Conservation (phyloP, 35 echinoderm and acorn worm species). For the Lytechinus pictus region DNA sequence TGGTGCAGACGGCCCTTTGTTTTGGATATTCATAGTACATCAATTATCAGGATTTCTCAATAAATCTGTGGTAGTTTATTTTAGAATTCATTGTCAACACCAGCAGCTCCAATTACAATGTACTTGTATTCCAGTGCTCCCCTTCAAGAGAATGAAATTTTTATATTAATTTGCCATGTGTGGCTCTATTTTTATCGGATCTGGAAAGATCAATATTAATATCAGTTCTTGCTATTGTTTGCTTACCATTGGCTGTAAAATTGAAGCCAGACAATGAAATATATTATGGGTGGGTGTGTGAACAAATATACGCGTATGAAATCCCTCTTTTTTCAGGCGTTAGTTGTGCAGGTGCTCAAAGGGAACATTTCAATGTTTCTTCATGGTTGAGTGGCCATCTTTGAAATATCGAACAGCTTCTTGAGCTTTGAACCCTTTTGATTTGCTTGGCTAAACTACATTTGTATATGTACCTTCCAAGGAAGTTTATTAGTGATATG, state of each 20-base stretch:
- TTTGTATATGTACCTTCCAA: background rate
- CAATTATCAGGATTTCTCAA: no score
- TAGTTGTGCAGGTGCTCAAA: background rate
- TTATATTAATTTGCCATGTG: no score
- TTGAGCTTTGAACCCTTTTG: background rate
- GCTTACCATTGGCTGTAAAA: background rate
- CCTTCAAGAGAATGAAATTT: no score
- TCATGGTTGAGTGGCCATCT: background rate
- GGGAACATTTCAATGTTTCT: background rate
- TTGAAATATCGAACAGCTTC: background rate
- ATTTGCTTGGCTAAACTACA: background rate
- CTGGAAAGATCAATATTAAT: background rate
- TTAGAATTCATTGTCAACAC: no score
- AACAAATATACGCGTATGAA: background rate
- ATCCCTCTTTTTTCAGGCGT: background rate
- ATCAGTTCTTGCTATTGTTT: background rate
- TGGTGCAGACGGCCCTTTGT: no score
- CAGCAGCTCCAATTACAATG: no score
- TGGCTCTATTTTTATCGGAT: background rate
- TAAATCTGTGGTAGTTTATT: no score
- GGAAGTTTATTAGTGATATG: background rate
- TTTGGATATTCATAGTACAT: background rate
- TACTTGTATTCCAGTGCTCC: no score
- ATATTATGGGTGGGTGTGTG: background rate
- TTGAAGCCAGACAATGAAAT: slow-evolving; percentile 12